These are phyloP conservation scores for Cygnus buccinator DNA, from an alignment of 2,113 vertebrate species.

Conservation along the genomic window DNA sequence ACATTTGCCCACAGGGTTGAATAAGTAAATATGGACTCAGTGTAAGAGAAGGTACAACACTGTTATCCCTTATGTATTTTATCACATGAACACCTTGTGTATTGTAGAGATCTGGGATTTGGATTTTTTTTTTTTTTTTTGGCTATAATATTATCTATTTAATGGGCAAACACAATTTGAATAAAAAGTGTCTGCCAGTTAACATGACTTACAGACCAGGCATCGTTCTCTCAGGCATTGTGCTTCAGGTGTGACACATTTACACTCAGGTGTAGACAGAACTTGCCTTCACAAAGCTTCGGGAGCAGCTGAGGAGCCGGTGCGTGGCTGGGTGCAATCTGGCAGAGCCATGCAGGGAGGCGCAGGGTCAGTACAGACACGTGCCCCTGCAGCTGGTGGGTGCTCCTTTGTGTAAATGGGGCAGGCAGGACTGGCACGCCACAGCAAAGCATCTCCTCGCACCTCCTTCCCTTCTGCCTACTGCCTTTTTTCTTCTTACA, in stretches of 20 bases:
- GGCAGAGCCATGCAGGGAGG: neutral
- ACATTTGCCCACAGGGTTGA: neutral
- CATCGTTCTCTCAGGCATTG: fast-evolving
- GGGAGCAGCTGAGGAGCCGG: fast-evolving
- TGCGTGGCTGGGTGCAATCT: fast-evolving
- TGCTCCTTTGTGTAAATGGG: too few species aligned
- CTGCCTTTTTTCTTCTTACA: neutral
- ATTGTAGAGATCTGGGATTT: neutral
- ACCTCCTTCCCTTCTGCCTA: fast-evolving
- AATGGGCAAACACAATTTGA: neutral
- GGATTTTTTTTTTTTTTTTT: neutral
- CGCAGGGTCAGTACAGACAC: fast-evolving
- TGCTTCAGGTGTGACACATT: too few species aligned
- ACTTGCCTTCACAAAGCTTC: neutral
- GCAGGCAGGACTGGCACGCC: neutral
- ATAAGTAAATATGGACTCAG: fast-evolving
- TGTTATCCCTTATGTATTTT: neutral
- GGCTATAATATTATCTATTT: neutral
- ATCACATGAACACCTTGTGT: neutral
- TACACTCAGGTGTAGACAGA: neutral
- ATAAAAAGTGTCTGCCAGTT: neutral
- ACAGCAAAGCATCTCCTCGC: too few species aligned
- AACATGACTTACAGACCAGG: neutral
- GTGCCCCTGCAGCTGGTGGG: too few species aligned
- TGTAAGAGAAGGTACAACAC: neutral